Percentiles rank a stretch among this genome's conserved stretches.
phyloP scores from a whole-genome alignment of 2,888 invertebrate genomes.

The Parnassius glacialis region DNA sequence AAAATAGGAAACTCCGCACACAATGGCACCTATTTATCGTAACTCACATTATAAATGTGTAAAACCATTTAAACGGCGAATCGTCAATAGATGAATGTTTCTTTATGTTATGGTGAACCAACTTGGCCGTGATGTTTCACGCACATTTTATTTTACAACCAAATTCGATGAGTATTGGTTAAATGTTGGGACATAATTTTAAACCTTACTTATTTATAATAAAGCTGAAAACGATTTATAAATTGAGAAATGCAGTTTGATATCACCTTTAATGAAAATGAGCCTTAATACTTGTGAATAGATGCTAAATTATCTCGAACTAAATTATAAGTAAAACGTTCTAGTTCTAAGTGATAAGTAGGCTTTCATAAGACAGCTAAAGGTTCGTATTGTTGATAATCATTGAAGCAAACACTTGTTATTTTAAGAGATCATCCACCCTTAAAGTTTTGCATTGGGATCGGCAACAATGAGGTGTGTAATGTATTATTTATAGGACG shows the following conservation, averaged over 20 bases:
- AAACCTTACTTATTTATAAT: background rate
- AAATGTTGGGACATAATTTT: slow-evolving; percentile 31
- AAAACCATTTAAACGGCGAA: slow-evolving; percentile 79
- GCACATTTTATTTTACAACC: slow-evolving; percentile 70
- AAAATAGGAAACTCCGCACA: slow-evolving; percentile 60
- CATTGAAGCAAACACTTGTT: slow-evolving; percentile 82
- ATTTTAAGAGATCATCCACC: slow-evolving; percentile 82
- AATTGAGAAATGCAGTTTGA: background rate
- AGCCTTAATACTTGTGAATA: slow-evolving; percentile 18
- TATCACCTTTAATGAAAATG: slow-evolving; percentile 25
- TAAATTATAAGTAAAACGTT: slow-evolving; percentile 32
- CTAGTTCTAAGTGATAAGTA: slow-evolving; percentile 41
- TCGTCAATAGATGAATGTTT: slow-evolving; percentile 76
- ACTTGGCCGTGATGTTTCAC: slow-evolving; percentile 78
- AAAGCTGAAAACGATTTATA: slow-evolving; percentile 31
- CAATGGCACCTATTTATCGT: slow-evolving; percentile 74
- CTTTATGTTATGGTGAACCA: slow-evolving; percentile 78
- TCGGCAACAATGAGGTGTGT: slow-evolving; percentile 71
- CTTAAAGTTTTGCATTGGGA: slow-evolving; percentile 72
- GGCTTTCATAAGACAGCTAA: slow-evolving; percentile 77
- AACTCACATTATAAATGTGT: slow-evolving; percentile 79
- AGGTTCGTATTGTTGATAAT: slow-evolving; percentile 79
- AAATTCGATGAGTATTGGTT: slow-evolving; percentile 45
- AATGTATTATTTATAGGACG: slow-evolving; percentile 79
- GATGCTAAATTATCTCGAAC: background rate